Evolutionary conservation across 1,140 invertebrate genomes (phyloP).

Genomic region (Glossosoma conforme): DNA sequence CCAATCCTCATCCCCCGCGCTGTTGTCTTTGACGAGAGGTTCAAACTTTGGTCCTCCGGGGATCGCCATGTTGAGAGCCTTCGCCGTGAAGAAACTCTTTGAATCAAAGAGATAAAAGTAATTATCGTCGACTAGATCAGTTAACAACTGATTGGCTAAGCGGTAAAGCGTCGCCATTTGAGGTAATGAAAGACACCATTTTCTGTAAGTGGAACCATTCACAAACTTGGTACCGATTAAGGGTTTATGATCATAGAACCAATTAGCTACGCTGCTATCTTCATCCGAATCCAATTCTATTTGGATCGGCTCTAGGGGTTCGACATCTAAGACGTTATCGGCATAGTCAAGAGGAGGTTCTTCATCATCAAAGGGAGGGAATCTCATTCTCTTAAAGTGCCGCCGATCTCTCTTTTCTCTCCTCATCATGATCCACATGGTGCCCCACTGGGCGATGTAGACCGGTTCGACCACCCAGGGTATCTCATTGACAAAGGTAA

Average conservation of each 20-base stretch:
- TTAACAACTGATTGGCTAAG: conserved; percentile 96
- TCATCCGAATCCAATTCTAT: conserved; percentile 97
- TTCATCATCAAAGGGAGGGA: conserved; percentile 99
- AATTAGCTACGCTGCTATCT: conserved; percentile 84
- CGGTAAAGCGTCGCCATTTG: conserved; percentile 97
- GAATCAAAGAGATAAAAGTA: conserved; percentile 99
- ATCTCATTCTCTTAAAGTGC: conserved; percentile 99
- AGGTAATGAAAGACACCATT: conserved; percentile 92
- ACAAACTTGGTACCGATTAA: conserved; percentile 88
- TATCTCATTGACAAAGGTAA: conserved; percentile 99
- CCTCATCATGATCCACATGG: conserved; percentile 99
- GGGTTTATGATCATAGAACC: conserved; percentile 99
- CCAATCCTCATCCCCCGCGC: conserved; percentile 98
- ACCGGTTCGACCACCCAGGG: conserved; percentile 99
- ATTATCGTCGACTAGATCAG: conserved; percentile 97
- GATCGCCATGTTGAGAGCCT: conserved; percentile 99
- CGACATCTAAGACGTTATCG: conserved; percentile 98
- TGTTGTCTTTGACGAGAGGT: conserved; percentile 96
- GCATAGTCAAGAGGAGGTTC: conserved; percentile 99
- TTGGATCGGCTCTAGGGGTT: conserved; percentile 98
- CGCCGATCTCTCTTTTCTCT: conserved; percentile 97
- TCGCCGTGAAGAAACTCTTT: conserved; percentile 99
- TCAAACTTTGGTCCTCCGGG: conserved; percentile 99
- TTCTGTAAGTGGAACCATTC: conserved; percentile 95
- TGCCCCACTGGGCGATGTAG: conserved; percentile 99